phyloP scores from a whole-genome alignment of 2,113 vertebrate genomes.

The Cheirogaleus medius region DNA sequence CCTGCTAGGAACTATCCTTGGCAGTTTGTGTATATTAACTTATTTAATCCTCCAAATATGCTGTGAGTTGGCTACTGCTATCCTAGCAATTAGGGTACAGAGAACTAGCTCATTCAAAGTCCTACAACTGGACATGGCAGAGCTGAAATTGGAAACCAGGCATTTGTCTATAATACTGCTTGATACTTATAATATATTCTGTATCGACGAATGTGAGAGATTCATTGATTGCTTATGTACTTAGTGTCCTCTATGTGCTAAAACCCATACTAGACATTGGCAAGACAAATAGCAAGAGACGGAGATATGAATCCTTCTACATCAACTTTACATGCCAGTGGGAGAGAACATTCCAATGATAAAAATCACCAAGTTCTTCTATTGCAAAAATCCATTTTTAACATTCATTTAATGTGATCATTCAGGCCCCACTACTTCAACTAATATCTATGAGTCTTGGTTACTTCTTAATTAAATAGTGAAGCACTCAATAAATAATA shows the following conservation, averaged over 20 bases:
- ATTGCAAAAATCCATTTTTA: not conserved
- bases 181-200: not conserved
- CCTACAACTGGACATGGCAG: not conserved
- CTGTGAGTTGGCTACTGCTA: not conserved
- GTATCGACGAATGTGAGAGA: not conserved
- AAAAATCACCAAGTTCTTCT: not conserved
- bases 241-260: not conserved
- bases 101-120: not conserved
- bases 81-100: not conserved
- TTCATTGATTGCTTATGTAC: not conserved
- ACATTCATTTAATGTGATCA: not conserved
- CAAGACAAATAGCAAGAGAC: not conserved
- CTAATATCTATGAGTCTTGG: not conserved
- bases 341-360: not conserved
- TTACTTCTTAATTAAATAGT: conserved; percentile 19
- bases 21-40: not conserved
- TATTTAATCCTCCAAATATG: not conserved
- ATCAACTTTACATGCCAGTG: not conserved
- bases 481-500: not conserved
- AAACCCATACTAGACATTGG: not conserved
- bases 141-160: not conserved
- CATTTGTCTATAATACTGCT: not conserved
- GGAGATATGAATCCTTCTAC: not conserved
- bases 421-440: not conserved
- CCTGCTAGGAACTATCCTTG: too few relatives aligned